phyloP scores from a whole-genome alignment of 2,797 vertebrate species.

The Lateolabrax maculatus region DNA sequence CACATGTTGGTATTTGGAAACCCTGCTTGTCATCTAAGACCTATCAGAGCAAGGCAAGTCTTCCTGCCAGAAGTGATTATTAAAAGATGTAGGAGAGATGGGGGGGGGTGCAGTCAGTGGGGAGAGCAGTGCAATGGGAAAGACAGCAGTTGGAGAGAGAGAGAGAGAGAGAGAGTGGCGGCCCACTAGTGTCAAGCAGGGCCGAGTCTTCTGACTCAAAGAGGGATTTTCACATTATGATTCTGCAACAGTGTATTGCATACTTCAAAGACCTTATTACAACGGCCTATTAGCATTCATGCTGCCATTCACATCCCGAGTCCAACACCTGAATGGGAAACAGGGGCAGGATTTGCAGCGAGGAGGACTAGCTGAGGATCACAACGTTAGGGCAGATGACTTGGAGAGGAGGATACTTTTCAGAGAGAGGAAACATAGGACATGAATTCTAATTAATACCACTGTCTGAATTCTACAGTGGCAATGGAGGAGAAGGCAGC shows the following conservation, averaged over 20 bases:
- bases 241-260: slow-evolving; percentile 86
- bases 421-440: slow-evolving; percentile 59
- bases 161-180: slow-evolving; percentile 20
- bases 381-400: slow-evolving; percentile 71
- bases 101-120: slow-evolving; percentile 28
- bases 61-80: slow-evolving; percentile 81
- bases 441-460: slow-evolving; percentile 75
- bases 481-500: slow-evolving; percentile 13
- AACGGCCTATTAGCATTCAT: slow-evolving; percentile 88
- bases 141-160: slow-evolving; percentile 33
- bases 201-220: slow-evolving; percentile 82
- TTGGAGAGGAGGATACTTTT: slow-evolving; percentile 62
- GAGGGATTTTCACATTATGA: slow-evolving; percentile 86
- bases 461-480: slow-evolving; percentile 41
- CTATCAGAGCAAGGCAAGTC: slow-evolving; percentile 77
- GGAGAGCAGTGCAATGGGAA: slow-evolving; percentile 29
- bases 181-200: slow-evolving; percentile 71
- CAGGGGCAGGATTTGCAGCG: slow-evolving; percentile 82
- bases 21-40: slow-evolving; percentile 78
- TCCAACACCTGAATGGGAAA: slow-evolving; percentile 87
- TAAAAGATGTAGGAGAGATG: slow-evolving; percentile 73
- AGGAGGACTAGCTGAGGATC: slow-evolving; percentile 70
- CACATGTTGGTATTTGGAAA: slow-evolving; percentile 77
- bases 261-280: slow-evolving; percentile 88
- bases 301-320: slow-evolving; percentile 83